Evolutionary conservation across 2,888 invertebrate species (phyloP), one percentile per base, ranked within the genome.

Genomic region (Melanotus villosus): DNA sequence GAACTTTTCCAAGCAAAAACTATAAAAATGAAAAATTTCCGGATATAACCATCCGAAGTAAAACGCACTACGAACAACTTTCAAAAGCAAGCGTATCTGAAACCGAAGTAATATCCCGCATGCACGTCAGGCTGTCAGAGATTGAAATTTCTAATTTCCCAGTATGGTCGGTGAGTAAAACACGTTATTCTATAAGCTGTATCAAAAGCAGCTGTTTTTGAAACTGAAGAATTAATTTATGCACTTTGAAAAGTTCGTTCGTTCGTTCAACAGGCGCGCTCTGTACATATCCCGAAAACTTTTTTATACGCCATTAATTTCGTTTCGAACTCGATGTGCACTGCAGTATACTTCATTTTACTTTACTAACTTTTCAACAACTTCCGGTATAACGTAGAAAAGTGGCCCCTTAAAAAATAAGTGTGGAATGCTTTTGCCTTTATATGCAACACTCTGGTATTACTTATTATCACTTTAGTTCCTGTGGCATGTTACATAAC

Each of bases 251-350:
- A 68, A 68, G 59, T 68, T 68, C 36, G 38, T 41, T 68, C 62
- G 21, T n/a, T n/a, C n/a, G n/a, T 50, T 62, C 50, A 34, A 19
- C 47, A 60, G 34, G 63, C 57, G 32, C 58, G 59, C 45, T 56
- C 34, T 60, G 38, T 67, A 56, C 34, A 67, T 64, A 58, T 58
- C 59, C 26, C 23, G 23, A 47, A 60, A 68, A 60, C 43, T 54
- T 60, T 69, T 69, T 69, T 69, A 69, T 60, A 54, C 60, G 36
- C 58, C 69, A 65, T 69, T 65, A 69, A 69, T 65, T 65, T 65
- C 65, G 47, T 65, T 69, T 60, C 45, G 41, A 65, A 32, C 52
- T 52, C 52, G 52, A 47, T 45, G n/a, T 52, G 52, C 52, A 32
- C 3, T 32, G 52, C 52, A 45, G 45, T n/a, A 10, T 43, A 18